Conservation (phyloP, 2,797 vertebrate genomes). For the Poeciliopsis infans region DNA sequence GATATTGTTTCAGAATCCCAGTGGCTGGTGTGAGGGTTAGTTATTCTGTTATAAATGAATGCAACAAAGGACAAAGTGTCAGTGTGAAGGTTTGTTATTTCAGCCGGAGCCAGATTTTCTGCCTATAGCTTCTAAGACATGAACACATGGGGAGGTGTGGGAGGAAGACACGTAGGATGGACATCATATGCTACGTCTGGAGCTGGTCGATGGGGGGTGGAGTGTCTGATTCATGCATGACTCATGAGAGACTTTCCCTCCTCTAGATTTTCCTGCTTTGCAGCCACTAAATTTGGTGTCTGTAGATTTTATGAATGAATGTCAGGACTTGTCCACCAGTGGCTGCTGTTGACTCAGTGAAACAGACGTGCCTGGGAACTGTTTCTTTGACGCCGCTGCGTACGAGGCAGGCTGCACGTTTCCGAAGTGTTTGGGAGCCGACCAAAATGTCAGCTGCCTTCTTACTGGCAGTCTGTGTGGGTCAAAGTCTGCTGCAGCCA, state of each 20-base stretch:
- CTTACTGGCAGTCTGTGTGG: conserved; percentile 68
- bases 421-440: conserved; percentile 65
- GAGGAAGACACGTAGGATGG: background rate
- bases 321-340: conserved; percentile 66
- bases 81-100: conserved; percentile 56
- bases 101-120: conserved; percentile 56
- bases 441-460: conserved; percentile 78
- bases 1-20: conserved; percentile 19
- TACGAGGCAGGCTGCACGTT: conserved; percentile 82
- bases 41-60: conserved; percentile 36
- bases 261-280: background rate
- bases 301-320: conserved; percentile 78
- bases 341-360: conserved; percentile 73
- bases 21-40: conserved; percentile 11
- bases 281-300: background rate
- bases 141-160: background rate
- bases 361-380: conserved; percentile 50
- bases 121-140: conserved; percentile 21
- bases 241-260: conserved; percentile 13
- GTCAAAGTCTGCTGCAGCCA: conserved; percentile 71
- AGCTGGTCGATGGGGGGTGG: background rate
- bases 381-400: conserved; percentile 66
- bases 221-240: conserved; percentile 10
- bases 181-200: conserved; percentile 7
- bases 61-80: conserved; percentile 48